phyloP scores from a whole-genome alignment of 2,113 vertebrate species.

The Otocyon megalotis region DNA sequence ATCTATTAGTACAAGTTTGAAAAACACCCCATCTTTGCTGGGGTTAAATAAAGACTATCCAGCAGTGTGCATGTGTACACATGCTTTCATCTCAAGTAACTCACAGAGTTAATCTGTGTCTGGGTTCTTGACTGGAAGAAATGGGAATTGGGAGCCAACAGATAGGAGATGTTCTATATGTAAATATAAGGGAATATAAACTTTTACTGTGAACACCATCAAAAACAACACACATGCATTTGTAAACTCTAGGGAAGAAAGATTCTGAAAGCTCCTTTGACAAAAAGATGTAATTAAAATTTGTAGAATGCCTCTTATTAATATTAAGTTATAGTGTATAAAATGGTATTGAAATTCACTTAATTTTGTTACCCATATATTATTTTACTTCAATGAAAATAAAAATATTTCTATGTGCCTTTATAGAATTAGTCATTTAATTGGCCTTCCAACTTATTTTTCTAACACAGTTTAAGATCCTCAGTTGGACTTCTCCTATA shows the following conservation, averaged over 20 bases:
- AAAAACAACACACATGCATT: neutral
- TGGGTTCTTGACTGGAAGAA: neutral
- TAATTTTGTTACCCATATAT: neutral
- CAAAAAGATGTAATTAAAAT: neutral
- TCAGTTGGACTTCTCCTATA: neutral
- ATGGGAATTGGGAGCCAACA: neutral
- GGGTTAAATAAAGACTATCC: neutral
- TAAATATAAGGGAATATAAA: neutral
- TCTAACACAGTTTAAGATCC: neutral
- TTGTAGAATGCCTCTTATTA: neutral
- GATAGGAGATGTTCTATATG: neutral
- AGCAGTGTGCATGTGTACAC: neutral
- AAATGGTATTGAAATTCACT: neutral
- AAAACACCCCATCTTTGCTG: neutral
- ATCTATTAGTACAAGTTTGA: neutral
- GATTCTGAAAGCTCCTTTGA: neutral
- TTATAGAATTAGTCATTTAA: neutral
- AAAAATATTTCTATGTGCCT: neutral
- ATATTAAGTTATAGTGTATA: neutral
- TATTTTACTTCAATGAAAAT: neutral
- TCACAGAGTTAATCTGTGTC: neutral
- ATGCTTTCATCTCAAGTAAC: neutral
- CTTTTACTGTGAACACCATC: neutral
- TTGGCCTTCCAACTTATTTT: neutral
- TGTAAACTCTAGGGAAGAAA: neutral